A percentile compares a stretch with the other conserved stretches of the same genome.
These are phyloP conservation scores for Reinhardtius hippoglossoides DNA, from an alignment of 2,113 vertebrate species.

Conservation along the genomic window DNA sequence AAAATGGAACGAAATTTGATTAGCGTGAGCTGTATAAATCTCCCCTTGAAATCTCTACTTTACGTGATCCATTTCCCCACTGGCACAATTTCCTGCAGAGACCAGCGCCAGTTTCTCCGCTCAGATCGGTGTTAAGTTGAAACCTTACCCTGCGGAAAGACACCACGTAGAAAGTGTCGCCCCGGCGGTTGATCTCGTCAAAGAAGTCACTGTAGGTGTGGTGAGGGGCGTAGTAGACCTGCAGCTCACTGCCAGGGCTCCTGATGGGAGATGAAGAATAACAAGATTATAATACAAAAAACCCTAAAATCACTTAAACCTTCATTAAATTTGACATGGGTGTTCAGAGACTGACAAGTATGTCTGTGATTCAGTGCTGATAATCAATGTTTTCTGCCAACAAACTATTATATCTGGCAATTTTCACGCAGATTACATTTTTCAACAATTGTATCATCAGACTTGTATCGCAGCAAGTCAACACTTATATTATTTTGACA, in stretches of 20 bases:
- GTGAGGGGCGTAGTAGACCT: conserved; percentile 92
- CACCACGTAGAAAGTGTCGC: conserved; percentile 95
- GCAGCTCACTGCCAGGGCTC: conserved; percentile 89
- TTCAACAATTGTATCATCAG: background rate
- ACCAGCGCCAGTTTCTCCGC: background rate
- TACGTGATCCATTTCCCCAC: background rate
- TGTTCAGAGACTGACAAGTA: background rate
- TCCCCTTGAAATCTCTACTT: background rate
- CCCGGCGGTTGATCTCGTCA: conserved; percentile 89
- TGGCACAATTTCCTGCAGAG: background rate
- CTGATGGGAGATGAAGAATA: conserved; percentile 65
- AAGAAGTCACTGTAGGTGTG: conserved; percentile 91
- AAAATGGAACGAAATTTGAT: background rate
- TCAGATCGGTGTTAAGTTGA: background rate
- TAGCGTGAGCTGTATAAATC: conserved; percentile 6
- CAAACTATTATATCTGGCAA: background rate
- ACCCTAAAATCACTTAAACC: background rate
- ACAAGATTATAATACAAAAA: background rate
- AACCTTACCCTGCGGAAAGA: conserved; percentile 94
- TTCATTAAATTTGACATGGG: background rate
- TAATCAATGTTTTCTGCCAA: background rate
- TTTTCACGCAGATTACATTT: background rate
- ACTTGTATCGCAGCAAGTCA: background rate
- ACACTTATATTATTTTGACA: background rate
- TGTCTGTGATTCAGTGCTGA: background rate